phyloP scores from a whole-genome alignment of 2,113 vertebrate species.

The Oenanthe oenanthe region DNA sequence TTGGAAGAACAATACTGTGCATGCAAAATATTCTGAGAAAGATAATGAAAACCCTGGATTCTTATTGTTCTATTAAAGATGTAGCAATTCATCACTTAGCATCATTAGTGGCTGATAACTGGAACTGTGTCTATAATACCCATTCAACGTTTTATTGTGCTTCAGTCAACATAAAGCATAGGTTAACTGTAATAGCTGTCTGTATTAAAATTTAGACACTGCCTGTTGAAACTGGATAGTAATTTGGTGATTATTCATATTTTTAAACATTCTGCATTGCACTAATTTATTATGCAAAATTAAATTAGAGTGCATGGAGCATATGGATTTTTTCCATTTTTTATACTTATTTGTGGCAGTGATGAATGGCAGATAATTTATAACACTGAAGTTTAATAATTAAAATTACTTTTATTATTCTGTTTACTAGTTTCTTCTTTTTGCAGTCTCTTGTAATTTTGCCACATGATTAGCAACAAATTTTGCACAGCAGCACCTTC shows the following conservation, averaged over 20 bases:
- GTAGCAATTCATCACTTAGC: slow-evolving; percentile 66
- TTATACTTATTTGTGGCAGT: slow-evolving; percentile 50
- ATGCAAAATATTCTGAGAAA: slow-evolving; percentile 19
- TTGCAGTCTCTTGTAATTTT: slow-evolving; percentile 69
- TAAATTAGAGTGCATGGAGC: slow-evolving; percentile 29
- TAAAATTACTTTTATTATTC: slow-evolving; percentile 74
- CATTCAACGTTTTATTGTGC: slow-evolving; percentile 25
- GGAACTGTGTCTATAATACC: slow-evolving; percentile 8
- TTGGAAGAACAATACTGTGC: slow-evolving; percentile 36
- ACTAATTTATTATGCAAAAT: slow-evolving; percentile 60
- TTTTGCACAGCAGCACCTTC: slow-evolving; percentile 77
- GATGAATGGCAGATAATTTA: slow-evolving; percentile 69
- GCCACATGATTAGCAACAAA: slow-evolving; percentile 73
- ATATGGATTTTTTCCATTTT: slow-evolving; percentile 50
- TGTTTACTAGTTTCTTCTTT: slow-evolving; percentile 74
- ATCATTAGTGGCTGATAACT: slow-evolving; percentile 55
- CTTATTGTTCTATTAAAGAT: slow-evolving; percentile 59
- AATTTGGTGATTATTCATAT: slow-evolving; percentile 62
- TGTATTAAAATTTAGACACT: slow-evolving; percentile 47
- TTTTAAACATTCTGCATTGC: slow-evolving; percentile 46
- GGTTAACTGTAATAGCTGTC: slow-evolving; percentile 24
- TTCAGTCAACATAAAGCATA: slow-evolving; percentile 45
- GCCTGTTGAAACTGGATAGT: slow-evolving; percentile 22
- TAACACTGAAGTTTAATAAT: slow-evolving; percentile 74
- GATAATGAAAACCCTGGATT: slow-evolving; percentile 49